Conservation (phyloP, 1,140 invertebrate species). For the Scylla paramamosain region DNA sequence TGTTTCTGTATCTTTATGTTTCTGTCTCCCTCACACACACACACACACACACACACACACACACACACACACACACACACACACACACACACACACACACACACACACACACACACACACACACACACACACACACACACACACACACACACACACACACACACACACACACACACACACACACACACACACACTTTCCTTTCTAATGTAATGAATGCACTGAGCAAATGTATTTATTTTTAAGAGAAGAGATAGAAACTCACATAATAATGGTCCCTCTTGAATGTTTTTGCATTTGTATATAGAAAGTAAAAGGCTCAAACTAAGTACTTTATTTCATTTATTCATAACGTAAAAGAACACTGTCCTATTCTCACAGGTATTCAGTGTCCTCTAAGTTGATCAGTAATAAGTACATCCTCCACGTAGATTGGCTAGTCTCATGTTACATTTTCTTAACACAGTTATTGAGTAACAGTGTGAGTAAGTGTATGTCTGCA, state of each 20-base stretch:
- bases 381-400: neutral
- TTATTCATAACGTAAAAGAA: neutral
- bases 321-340: neutral
- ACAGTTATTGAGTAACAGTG: too few relatives aligned
- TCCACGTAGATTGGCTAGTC: too few relatives aligned
- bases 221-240: neutral
- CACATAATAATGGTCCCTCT: neutral
- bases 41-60: constrained; percentile 17
- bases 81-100: constrained; percentile 41
- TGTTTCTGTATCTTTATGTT: too few relatives aligned
- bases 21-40: neutral
- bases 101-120: constrained; percentile 34
- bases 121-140: constrained; percentile 36
- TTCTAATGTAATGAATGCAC: neutral
- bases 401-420: too few relatives aligned
- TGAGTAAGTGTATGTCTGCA: neutral
- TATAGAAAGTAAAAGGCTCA: neutral
- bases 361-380: neutral
- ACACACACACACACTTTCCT: constrained; percentile 32
- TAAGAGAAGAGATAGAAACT: neutral
- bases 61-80: constrained; percentile 41
- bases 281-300: neutral
- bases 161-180: constrained; percentile 2
- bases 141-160: neutral
- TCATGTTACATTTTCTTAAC: too few relatives aligned